Evolutionary conservation across 1,140 invertebrate genomes (phyloP).

Genomic region (Drosophila sproati): DNA sequence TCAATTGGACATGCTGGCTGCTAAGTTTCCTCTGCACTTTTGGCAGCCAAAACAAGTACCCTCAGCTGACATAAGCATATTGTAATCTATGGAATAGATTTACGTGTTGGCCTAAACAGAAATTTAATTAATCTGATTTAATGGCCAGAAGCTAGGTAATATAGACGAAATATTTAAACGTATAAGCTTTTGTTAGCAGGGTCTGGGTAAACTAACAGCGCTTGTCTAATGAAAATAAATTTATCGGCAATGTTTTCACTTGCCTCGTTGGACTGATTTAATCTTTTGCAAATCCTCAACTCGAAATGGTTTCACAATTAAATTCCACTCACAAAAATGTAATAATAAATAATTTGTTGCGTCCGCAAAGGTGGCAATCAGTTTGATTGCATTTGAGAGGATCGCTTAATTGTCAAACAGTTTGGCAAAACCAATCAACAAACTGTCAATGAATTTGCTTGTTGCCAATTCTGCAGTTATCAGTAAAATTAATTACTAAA

Average conservation of each 20-base stretch:
- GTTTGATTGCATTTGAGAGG: slow-evolving; percentile 4
- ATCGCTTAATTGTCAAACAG: slow-evolving; percentile 6
- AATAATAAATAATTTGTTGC: not conserved
- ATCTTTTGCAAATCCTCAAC: too few species aligned
- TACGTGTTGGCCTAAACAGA: too few species aligned
- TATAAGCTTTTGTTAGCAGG: too few species aligned
- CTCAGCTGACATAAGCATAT: not conserved
- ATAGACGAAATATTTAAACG: too few species aligned
- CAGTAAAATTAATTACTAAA: slow-evolving; percentile 49
- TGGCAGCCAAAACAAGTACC: slow-evolving; percentile 8
- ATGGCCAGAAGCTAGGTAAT: too few species aligned
- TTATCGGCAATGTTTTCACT: too few species aligned
- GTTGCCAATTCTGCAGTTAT: slow-evolving; percentile 38
- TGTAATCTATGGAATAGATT: too few species aligned
- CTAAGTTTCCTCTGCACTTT: slow-evolving; percentile 7
- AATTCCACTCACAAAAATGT: not conserved
- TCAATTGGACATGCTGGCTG: not conserved
- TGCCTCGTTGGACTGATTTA: too few species aligned
- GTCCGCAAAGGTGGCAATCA: not conserved
- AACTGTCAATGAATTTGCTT: slow-evolving; percentile 22
- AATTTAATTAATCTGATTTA: too few species aligned
- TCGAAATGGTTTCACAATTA: too few species aligned
- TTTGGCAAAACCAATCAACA: slow-evolving; percentile 26
- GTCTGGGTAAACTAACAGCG: too few species aligned
- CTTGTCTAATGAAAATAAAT: too few species aligned